Evolutionary conservation across 2,888 invertebrate genomes (phyloP), one percentile per base, ranked within the genome.

Genomic region (Taphrorychus bicolor): DNA sequence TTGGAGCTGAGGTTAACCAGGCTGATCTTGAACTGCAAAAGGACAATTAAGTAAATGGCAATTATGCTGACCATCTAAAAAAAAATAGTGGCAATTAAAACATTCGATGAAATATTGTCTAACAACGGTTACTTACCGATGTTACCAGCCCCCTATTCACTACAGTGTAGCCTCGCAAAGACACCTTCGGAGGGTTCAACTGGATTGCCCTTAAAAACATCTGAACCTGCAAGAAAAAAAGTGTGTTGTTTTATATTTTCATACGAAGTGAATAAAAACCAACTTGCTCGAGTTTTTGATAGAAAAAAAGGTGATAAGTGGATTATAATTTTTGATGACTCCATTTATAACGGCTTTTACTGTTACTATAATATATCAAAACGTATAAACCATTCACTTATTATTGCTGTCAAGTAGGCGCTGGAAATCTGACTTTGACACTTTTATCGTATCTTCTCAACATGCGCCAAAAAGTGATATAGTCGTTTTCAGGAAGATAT

Each of bases 161-260:
- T 71, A 88, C 80, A 0, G 87, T 87, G 73, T 89, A 90, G 19
- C 90, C 90, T 75, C 87, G 87, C 52, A 90, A 80, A 22, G 88
- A 89, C 0, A 90, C 89, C 16, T 88, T 87, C 0, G 90, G 89
- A 3, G 90, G 89, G 78, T 89, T 89, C 87, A 89, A 87, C 78
- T 88, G 86, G 56, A 89, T 89, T 0, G 89, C 90, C 72, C 86
- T 86, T 70, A 89, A 85, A 79, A 90, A 90, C 68, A 89, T 83
- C 78, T 89, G 88, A 72, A 90, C 87, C 89, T 88, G 56, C 69
- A 77, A 74, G 52, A n/a, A 19, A 18, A 45, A 52, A 14, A 45
- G 42, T 7, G n/a, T 21, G 18, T n/a, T 9, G 32, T 1, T 32
- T 9, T 9, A 32, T 1, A 7, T 9, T 32, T 24, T 24, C 7